Evolutionary conservation across 92 coral and sea anemone species (phyloP), one percentile per base, ranked within the genome.

Genomic region (Galaxea fascicularis): DNA sequence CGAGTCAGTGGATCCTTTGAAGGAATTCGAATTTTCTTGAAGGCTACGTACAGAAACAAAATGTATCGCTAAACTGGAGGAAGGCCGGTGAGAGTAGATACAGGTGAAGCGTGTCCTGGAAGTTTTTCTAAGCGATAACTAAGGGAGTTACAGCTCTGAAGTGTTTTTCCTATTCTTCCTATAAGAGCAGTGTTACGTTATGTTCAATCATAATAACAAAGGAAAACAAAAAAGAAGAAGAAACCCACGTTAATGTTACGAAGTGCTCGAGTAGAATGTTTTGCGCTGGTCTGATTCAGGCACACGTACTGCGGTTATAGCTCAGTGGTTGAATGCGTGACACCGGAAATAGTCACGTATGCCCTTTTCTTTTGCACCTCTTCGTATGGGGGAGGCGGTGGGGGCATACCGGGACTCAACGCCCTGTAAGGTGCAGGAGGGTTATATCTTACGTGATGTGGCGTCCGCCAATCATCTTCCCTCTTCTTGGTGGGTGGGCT

Each of bases 251-350:
- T 27, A 13, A 22, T 29, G 25, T 44, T 12, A 22, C 31, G 46
- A 45, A 20, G 76, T 47, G 76, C 24, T 41, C 11, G 0, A 14
- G 17, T 0, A 16, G 22, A 8, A 4, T 15, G 35, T 27, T 53
- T 53, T 53, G 58, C 15, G 58, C 16, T 8, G 58, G 41, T 35
- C 41, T 14, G 44, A 17, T 16, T 26, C 26, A 46, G 0, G 20
- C 8, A 62, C 20, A 10, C 11, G 2, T 2, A 35, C 26, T 22
- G 52, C 21, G 41, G 47, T 39, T 58, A 28, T 41, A 90, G 64
- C 28, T 90, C 93, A 10, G 93, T 90, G 56, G 90, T 83, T 57
- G 93, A 80, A 74, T 86, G 87, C 57, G 86, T 85, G 84, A 90
- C 79, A 8, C 87, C 93, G 22, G 90, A 83, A 56, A 90, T 58